Conservation (phyloP, 2,797 vertebrate genomes). For the Ispidina lecontei region DNA sequence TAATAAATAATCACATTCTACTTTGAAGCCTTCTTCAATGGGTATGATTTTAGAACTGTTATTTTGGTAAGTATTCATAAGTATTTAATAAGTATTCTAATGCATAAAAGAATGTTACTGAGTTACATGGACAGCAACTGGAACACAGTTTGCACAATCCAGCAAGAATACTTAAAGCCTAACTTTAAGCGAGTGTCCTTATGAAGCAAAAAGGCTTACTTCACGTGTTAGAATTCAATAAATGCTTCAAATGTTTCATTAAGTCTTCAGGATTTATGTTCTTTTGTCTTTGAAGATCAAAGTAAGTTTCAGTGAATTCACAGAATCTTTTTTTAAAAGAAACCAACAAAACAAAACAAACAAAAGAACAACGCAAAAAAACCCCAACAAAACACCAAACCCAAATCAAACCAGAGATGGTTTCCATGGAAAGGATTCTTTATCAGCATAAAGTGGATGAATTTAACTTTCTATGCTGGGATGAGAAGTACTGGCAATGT, state of each 20-base stretch:
- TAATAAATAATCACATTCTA: neutral
- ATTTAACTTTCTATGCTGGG: neutral
- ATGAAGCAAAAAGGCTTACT: neutral
- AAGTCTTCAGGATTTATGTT: neutral
- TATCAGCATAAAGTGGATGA: neutral
- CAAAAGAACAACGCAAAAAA: no score
- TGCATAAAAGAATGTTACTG: neutral
- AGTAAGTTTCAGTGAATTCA: neutral
- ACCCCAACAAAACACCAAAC: no score
- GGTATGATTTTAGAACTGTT: neutral
- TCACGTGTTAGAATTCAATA: neutral
- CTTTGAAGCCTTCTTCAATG: neutral
- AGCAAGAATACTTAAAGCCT: neutral
- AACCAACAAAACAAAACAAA: no score
- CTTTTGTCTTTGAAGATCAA: neutral
- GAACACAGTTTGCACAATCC: neutral
- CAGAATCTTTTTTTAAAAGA: neutral
- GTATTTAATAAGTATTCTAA: neutral
- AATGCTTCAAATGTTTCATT: neutral
- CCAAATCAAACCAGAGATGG: neutral
- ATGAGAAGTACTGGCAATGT: neutral
- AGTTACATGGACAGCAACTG: neutral
- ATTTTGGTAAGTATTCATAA: no score
- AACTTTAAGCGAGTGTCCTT: neutral
- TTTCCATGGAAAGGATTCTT: neutral